Base-by-base conservation (phyloP, 23 tunicate genomes). In the Halocynthia aurantium region DNA sequence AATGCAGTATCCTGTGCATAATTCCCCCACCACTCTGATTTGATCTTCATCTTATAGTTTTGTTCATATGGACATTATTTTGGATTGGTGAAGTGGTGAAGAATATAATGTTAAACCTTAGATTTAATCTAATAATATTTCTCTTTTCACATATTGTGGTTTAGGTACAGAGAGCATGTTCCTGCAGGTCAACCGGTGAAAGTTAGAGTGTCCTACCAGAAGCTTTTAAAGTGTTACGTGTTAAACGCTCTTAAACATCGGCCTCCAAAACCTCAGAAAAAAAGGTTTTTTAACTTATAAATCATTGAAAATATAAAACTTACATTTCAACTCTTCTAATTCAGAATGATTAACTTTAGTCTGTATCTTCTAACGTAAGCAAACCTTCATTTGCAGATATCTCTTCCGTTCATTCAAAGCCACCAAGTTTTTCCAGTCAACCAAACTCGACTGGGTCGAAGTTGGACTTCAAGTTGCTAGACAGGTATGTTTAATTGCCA, bases 171-270 rank as follows among this genome's bases (percentile, higher is more conserved):
- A 70, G 99, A 94, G 68, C 99, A 94, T 67, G 88, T 95, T 53
- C 99, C 99, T 49, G 99, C 99, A 13, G 99, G 99, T 6, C 94
- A 88, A 73, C 99, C 99, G 8, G 99, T 94, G n/a, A 94, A 94
- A 76, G 99, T 94, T 7, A 77, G 99, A 50, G 99, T 94, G n/a
- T 88, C 95, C 0, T 94, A 94, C 65, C 99, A 94, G 87, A 94
- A 94, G 71, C 70, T 94, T 56, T 79, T 94, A 52, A 94, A 94
- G 67, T 94, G 94, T 68, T 94, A 84, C 55, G 99, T 94, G 5
- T 56, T 94, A 50, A 94, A 94, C 67, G 99, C 99, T n/a, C 82
- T 94, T 54, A 94, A 94, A 71, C 95, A 88, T 71, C 76, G 99
- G 65, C 88, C 92, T 53, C 99, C 99, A 0, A 94, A 94, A 65